These are phyloP conservation scores for Pandemis corylana DNA, from an alignment of 2,888 invertebrate species.

Conservation along the genomic window DNA sequence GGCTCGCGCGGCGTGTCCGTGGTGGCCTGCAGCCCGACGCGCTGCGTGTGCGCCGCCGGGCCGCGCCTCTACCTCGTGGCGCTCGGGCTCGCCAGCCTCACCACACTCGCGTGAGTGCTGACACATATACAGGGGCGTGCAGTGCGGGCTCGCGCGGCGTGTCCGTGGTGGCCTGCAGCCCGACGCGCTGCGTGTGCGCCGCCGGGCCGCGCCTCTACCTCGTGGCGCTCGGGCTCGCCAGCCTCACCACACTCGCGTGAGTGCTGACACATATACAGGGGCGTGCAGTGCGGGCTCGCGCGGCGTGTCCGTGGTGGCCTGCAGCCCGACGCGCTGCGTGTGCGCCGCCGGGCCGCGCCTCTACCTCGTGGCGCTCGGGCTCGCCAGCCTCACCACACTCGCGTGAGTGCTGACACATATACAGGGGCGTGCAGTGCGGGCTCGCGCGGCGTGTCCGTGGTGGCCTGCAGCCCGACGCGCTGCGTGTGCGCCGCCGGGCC, in stretches of 20 bases:
- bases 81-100: constrained; percentile 50
- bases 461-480: too few species aligned
- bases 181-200: constrained; percentile 92
- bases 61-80: constrained; percentile 86
- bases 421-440: too few species aligned
- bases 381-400: too few species aligned
- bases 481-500: too few species aligned
- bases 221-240: constrained; percentile 53
- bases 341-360: too few species aligned
- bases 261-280: neutral
- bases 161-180: constrained; percentile 94
- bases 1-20: constrained; percentile 93
- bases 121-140: constrained; percentile 74
- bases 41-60: constrained; percentile 94
- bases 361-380: too few species aligned
- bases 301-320: too few species aligned
- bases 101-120: constrained; percentile 43
- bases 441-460: too few species aligned
- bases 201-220: constrained; percentile 91
- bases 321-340: too few species aligned
- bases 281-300: too few species aligned
- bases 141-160: constrained; percentile 89
- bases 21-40: constrained; percentile 91
- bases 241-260: constrained; percentile 48
- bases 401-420: too few species aligned